Conservation (phyloP, 2,113 vertebrate genomes). For the Lucifuga dentata region DNA sequence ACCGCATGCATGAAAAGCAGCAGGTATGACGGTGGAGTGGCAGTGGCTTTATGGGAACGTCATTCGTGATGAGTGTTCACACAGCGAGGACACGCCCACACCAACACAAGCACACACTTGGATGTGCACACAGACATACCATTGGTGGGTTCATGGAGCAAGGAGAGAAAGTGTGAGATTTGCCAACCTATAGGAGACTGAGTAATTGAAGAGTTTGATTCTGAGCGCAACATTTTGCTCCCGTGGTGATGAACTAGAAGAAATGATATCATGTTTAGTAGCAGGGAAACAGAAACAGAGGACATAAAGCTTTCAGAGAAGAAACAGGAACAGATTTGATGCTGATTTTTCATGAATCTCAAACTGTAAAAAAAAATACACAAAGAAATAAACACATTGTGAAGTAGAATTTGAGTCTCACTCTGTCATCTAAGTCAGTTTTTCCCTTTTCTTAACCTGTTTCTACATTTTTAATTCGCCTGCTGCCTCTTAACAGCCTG, state of each 20-base stretch:
- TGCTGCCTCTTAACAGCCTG: too few relatives aligned
- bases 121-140: slow-evolving; percentile 85
- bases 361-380: too few relatives aligned
- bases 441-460: too few relatives aligned
- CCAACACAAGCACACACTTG: slow-evolving; percentile 73
- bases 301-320: neutral
- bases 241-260: slow-evolving; percentile 99
- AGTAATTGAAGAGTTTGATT: slow-evolving; percentile 99
- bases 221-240: slow-evolving; percentile 99
- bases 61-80: slow-evolving; percentile 72
- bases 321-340: neutral
- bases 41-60: slow-evolving; percentile 79
- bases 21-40: slow-evolving; percentile 71
- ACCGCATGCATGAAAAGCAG: slow-evolving; percentile 76
- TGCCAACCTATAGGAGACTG: slow-evolving; percentile 99
- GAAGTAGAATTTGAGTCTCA: too few relatives aligned
- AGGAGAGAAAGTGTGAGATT: slow-evolving; percentile 92
- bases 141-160: slow-evolving; percentile 84
- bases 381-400: neutral
- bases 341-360: too few relatives aligned
- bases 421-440: too few relatives aligned
- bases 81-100: slow-evolving; percentile 58
- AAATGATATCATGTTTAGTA: slow-evolving; percentile 91
- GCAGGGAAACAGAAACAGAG: slow-evolving; percentile 57
- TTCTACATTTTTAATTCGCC: too few relatives aligned